Evolutionary conservation across 2,113 vertebrate genomes (phyloP).

Genomic region (Ictidomys tridecemlineatus): DNA sequence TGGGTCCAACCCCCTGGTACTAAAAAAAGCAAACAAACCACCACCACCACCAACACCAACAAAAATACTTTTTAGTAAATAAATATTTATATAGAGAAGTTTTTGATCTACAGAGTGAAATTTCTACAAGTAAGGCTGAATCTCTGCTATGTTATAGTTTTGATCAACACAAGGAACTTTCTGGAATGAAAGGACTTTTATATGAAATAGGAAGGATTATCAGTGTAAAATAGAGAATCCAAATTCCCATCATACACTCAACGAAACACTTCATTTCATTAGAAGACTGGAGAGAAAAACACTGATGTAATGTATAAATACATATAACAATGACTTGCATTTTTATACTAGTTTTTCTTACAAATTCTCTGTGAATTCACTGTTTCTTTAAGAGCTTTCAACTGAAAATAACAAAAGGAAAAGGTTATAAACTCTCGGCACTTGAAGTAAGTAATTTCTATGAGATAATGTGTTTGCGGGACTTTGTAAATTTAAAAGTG

Average conservation of each 20-base stretch:
- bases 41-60: background rate
- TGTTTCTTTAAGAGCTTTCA: background rate
- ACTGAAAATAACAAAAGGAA: background rate
- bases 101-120: background rate
- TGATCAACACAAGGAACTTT: background rate
- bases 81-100: background rate
- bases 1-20: too few species aligned
- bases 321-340: background rate
- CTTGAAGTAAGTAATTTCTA: background rate
- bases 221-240: background rate
- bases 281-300: background rate
- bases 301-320: background rate
- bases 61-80: background rate
- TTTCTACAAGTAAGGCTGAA: background rate
- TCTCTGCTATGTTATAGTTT: background rate
- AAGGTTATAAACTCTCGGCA: background rate
- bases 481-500: conserved; percentile 17
- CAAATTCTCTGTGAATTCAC: background rate
- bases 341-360: background rate
- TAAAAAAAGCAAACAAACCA: too few species aligned
- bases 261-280: background rate
- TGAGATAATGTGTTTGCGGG: background rate
- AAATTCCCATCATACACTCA: background rate
- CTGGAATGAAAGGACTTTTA: background rate
- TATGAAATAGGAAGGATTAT: background rate